Evolutionary conservation across 2,888 invertebrate species (phyloP).

Genomic region (Listrodromus nycthemerus): DNA sequence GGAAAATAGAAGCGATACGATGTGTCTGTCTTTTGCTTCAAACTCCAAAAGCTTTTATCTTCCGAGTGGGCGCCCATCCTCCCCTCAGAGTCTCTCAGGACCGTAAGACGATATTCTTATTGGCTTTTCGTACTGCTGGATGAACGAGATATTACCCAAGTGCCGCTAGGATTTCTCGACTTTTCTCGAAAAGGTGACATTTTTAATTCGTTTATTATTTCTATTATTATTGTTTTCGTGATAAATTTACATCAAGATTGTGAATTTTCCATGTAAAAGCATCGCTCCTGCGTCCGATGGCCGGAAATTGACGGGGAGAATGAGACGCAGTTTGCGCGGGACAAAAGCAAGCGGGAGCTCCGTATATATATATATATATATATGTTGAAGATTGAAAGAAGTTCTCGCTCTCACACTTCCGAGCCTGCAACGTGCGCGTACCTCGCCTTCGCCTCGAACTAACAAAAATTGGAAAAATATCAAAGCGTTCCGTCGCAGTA

Average conservation of each 20-base stretch:
- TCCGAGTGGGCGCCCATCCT: constrained; percentile 17
- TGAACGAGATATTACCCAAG: constrained; percentile 26
- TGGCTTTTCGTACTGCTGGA: constrained; percentile 18
- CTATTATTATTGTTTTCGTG: too few relatives aligned
- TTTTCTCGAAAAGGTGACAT: constrained; percentile 6
- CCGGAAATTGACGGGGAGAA: constrained; percentile 30
- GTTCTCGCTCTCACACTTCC: constrained; percentile 25
- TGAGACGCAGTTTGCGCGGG: constrained; percentile 26
- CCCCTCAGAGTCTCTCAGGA: constrained; percentile 17
- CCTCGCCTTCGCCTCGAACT: constrained; percentile 24
- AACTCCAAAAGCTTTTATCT: constrained; percentile 26
- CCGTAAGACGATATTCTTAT: constrained; percentile 42
- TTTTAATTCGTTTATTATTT: background rate
- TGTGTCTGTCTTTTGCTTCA: constrained; percentile 5
- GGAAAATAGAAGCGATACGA: constrained; percentile 28
- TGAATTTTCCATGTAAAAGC: background rate
- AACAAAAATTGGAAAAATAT: constrained; percentile 68
- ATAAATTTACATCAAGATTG: background rate
- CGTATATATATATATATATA: background rate
- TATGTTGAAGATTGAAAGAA: constrained; percentile 44
- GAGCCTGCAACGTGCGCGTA: constrained; percentile 9
- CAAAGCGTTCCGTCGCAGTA: constrained; percentile 20
- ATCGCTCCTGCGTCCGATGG: background rate
- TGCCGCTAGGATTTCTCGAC: background rate
- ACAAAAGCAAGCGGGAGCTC: constrained; percentile 20